These are phyloP conservation scores for Penaeus indicus DNA, from an alignment of 1,140 invertebrate genomes.

Conservation along the genomic window DNA sequence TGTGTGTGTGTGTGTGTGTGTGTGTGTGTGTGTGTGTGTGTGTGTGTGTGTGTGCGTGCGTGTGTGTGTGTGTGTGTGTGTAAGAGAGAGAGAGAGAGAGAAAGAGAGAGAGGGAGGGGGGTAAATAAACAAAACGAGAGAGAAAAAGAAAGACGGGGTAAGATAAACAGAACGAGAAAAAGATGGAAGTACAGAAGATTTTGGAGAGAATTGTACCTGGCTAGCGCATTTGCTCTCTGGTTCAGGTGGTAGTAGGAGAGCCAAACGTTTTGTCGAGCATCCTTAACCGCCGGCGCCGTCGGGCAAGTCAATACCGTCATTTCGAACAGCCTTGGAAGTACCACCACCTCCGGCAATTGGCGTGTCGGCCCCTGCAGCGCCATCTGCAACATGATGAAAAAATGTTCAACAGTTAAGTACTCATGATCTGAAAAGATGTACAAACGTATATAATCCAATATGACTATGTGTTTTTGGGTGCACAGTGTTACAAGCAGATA, in stretches of 20 bases:
- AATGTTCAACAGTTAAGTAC: too few relatives aligned
- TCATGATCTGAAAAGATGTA: not conserved
- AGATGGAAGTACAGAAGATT: too few relatives aligned
- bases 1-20: too few relatives aligned
- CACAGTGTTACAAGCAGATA: not conserved
- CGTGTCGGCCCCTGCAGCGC: not conserved
- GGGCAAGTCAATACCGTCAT: slow-evolving; percentile 11
- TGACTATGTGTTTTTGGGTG: not conserved
- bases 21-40: too few relatives aligned
- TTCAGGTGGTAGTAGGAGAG: slow-evolving; percentile 39
- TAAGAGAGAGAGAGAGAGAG: too few relatives aligned
- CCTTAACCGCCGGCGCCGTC: slow-evolving; percentile 33
- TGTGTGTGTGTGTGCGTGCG: too few relatives aligned
- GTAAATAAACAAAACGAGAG: too few relatives aligned
- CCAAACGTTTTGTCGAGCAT: slow-evolving; percentile 33
- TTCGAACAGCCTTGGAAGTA: slow-evolving; percentile 28
- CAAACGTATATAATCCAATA: slow-evolving; percentile 21
- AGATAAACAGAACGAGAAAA: too few relatives aligned
- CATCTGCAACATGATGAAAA: not conserved
- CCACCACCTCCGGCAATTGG: slow-evolving; percentile 22
- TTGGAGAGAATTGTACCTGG: slow-evolving; percentile 1
- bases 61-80: too few relatives aligned
- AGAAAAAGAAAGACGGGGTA: too few relatives aligned
- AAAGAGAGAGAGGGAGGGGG: too few relatives aligned
- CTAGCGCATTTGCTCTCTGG: slow-evolving; percentile 27